These are phyloP conservation scores for Proisotoma minuta DNA, from an alignment of 2,888 invertebrate genomes.

Conservation along the genomic window DNA sequence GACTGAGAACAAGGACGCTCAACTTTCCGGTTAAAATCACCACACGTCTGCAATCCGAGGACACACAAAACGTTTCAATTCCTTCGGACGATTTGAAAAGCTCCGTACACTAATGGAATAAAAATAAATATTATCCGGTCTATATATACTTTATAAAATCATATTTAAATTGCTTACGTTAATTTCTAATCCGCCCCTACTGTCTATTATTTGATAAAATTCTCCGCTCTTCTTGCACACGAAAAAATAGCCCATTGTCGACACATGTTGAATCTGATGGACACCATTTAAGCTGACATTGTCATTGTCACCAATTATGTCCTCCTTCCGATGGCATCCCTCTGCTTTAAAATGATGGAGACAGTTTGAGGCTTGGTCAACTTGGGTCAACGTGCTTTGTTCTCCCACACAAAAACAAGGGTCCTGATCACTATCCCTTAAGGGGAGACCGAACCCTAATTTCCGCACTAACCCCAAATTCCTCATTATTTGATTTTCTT, in stretches of 20 bases:
- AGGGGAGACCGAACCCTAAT: too few species aligned
- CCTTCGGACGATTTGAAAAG: slow-evolving; percentile 44
- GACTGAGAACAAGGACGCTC: slow-evolving; percentile 31
- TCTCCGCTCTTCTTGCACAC: neutral
- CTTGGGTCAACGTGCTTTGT: too few species aligned
- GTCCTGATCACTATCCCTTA: too few species aligned
- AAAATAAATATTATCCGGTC: neutral
- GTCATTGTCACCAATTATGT: too few species aligned
- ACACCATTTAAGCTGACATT: too few species aligned
- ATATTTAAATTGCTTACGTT: neutral
- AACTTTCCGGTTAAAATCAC: slow-evolving; percentile 35
- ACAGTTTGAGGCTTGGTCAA: too few species aligned
- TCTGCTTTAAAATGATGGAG: too few species aligned
- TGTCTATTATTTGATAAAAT: neutral
- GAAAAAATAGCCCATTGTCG: neutral
- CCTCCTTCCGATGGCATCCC: too few species aligned
- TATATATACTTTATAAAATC: neutral
- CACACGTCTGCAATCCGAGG: slow-evolving; percentile 40
- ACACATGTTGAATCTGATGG: neutral
- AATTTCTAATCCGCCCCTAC: neutral
- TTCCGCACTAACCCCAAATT: too few species aligned
- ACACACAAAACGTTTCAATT: slow-evolving; percentile 37
- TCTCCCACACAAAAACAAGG: too few species aligned
- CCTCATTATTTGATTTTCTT: too few species aligned
- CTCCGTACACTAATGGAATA: slow-evolving; percentile 32